Percentiles rank a stretch among this genome's conserved stretches.
phyloP scores from a whole-genome alignment of 2,888 invertebrate genomes.

The Homarus gammarus region DNA sequence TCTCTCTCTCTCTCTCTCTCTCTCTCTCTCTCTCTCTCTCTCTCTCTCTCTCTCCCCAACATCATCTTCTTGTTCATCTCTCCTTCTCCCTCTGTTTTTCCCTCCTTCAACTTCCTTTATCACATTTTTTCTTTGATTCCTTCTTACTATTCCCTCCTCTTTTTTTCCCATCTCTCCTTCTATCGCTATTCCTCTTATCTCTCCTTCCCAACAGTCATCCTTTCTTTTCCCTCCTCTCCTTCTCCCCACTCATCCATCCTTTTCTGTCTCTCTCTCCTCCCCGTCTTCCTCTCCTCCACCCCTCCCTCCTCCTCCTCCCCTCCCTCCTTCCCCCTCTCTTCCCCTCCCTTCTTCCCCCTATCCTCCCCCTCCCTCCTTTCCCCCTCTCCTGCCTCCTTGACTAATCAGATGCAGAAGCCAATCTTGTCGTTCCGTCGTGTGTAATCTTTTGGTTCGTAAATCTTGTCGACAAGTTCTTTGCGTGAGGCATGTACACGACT shows the following conservation, averaged over 20 bases:
- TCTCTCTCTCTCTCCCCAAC: constrained; percentile 44
- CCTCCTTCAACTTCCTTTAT: not conserved
- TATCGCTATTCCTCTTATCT: not conserved
- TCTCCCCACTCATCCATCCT: not conserved
- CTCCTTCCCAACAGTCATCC: not conserved
- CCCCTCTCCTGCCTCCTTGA: not conserved
- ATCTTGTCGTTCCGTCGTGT: constrained; percentile 3
- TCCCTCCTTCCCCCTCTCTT: not conserved
- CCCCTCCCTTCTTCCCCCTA: not conserved
- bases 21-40: not conserved
- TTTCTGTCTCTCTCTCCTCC: not conserved
- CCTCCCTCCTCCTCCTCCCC: not conserved
- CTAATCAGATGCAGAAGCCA: constrained; percentile 32
- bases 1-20: not conserved
- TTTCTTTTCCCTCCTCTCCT: not conserved
- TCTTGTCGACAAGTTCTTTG: constrained; percentile 1
- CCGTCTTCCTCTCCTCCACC: not conserved
- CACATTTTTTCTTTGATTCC: not conserved
- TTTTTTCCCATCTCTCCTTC: not conserved
- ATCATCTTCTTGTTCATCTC: constrained; percentile 39
- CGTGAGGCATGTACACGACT: not conserved
- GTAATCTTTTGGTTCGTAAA: constrained; percentile 30
- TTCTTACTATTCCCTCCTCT: no score
- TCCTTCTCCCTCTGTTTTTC: not conserved
- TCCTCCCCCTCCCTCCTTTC: not conserved